Percentiles rank a stretch among this genome's conserved stretches.
Conservation (phyloP, 2,113 vertebrate species). For the Menura novaehollandiae region DNA sequence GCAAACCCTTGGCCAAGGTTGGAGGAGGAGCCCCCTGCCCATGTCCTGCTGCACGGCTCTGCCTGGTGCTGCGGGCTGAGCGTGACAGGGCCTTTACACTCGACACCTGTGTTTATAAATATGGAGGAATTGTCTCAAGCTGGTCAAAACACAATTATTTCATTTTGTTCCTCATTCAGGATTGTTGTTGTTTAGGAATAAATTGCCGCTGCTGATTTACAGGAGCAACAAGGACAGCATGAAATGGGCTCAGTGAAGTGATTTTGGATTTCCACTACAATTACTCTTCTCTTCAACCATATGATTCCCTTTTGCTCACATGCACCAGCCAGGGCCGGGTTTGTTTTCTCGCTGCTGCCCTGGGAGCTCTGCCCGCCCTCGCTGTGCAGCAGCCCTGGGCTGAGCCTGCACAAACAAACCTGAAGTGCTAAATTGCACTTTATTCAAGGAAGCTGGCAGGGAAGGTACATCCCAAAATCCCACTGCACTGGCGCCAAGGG, state of each 20-base stretch:
- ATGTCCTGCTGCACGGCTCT: accelerated
- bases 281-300: conserved; percentile 72
- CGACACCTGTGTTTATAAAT: conserved; percentile 10
- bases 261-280: conserved; percentile 74
- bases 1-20: not conserved
- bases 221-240: conserved; percentile 59
- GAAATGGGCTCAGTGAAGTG: conserved; percentile 71
- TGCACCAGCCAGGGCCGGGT: conserved; percentile 2
- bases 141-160: conserved; percentile 72
- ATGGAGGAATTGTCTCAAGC: conserved; percentile 50
- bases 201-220: conserved; percentile 69
- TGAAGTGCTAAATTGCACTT: not conserved
- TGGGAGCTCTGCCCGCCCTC: not conserved
- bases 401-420: not conserved
- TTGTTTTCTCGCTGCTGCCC: not conserved
- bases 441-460: not conserved
- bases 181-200: conserved; percentile 69
- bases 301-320: conserved; percentile 62
- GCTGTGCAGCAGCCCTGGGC: not conserved
- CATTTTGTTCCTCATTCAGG: conserved; percentile 59
- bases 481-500: not conserved
- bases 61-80: not conserved
- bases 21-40: not conserved
- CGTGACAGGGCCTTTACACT: not conserved
- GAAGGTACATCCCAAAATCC: not conserved